phyloP scores from a whole-genome alignment of 2,888 invertebrate species.

The Epistrophella euchroma region DNA sequence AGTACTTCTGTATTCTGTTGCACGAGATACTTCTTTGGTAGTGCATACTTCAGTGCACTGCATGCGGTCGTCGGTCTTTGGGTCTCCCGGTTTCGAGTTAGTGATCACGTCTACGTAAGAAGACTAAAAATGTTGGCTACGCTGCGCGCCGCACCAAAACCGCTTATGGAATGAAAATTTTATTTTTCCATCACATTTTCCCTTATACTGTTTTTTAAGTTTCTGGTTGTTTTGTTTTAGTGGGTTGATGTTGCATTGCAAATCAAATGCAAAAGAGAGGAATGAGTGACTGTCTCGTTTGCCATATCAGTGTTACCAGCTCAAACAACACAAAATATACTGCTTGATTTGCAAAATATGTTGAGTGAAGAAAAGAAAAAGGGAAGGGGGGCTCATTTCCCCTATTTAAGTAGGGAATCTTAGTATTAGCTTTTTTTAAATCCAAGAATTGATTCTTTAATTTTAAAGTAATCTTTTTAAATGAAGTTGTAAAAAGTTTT shows the following conservation, averaged over 20 bases:
- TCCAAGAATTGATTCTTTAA: no score
- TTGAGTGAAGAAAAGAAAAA: no score
- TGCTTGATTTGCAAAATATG: no score
- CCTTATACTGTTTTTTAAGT: not conserved
- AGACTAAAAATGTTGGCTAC: conserved; percentile 57
- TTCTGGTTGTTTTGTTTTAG: conserved; percentile 3
- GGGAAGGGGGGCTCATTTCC: no score
- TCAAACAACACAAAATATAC: no score
- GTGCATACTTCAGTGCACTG: conserved; percentile 72
- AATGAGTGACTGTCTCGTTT: conserved; percentile 54
- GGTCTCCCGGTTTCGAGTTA: conserved; percentile 54
- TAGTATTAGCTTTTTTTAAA: no score
- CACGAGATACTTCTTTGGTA: conserved; percentile 67
- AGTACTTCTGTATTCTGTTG: conserved; percentile 71
- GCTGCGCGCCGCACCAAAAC: conserved; percentile 5
- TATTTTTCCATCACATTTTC: conserved; percentile 57
- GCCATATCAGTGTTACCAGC: conserved; percentile 19
- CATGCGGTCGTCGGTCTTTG: conserved; percentile 53
- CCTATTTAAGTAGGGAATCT: no score
- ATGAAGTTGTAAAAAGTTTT: no score
- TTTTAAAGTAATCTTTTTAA: no score
- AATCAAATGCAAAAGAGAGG: conserved; percentile 71
- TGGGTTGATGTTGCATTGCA: conserved; percentile 66
- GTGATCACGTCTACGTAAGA: conserved; percentile 69
- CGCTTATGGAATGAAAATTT: conserved; percentile 73